A percentile compares a stretch with the other conserved stretches of the same genome.
phyloP scores from a whole-genome alignment of 1,140 invertebrate species.

The Caligus rogercresseyi region DNA sequence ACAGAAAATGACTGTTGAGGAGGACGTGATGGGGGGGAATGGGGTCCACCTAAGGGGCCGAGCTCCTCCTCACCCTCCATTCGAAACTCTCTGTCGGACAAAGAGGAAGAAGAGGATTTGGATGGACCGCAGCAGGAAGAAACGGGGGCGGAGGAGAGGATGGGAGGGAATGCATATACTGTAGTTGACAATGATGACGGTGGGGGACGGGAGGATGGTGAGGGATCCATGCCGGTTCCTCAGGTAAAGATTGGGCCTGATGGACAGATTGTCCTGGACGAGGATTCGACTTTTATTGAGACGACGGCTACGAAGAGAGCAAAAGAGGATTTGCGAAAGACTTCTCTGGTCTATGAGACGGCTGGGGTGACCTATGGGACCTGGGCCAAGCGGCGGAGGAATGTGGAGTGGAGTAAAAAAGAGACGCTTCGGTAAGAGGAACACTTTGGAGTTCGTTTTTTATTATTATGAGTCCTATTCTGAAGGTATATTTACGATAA shows the following conservation, averaged over 20 bases:
- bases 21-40: too few species aligned
- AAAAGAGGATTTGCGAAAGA: constrained; percentile 41
- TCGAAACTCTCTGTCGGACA: background rate
- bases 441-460: background rate
- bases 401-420: constrained; percentile 28
- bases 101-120: constrained; percentile 21
- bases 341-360: constrained; percentile 44
- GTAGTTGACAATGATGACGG: too few species aligned
- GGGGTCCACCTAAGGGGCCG: too few species aligned
- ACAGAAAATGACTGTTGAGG: constrained; percentile 20
- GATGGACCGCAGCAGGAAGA: too few species aligned
- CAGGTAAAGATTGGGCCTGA: constrained; percentile 60
- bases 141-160: too few species aligned
- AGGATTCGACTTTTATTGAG: constrained; percentile 40
- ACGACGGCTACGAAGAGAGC: constrained; percentile 43
- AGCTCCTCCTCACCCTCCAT: background rate
- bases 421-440: constrained; percentile 22
- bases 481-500: too few species aligned
- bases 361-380: constrained; percentile 36
- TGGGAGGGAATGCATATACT: too few species aligned
- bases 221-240: constrained; percentile 17
- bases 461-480: background rate
- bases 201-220: too few species aligned
- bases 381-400: constrained; percentile 32
- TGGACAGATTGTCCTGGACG: constrained; percentile 65